A percentile compares a stretch with the other conserved stretches of the same genome.
Evolutionary conservation across 2,113 vertebrate species (phyloP).

Genomic region (Connochaetes taurinus): DNA sequence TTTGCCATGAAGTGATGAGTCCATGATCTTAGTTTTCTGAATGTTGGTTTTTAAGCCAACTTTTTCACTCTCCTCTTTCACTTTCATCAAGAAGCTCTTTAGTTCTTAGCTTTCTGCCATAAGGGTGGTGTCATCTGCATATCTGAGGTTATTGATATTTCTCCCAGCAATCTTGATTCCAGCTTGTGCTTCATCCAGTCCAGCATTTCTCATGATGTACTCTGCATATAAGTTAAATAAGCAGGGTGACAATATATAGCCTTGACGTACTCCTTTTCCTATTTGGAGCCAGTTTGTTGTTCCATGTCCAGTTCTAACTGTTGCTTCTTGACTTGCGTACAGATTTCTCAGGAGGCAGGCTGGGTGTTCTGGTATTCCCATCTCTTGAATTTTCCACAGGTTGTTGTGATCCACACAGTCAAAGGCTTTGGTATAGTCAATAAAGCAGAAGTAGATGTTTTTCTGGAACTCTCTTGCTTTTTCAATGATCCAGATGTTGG

Average conservation of each 20-base stretch:
- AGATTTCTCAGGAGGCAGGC: background rate
- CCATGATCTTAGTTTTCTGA: background rate
- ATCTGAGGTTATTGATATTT: background rate
- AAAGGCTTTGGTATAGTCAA: background rate
- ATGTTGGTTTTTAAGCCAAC: background rate
- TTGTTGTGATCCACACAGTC: background rate
- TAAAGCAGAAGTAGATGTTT: background rate
- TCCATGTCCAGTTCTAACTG: background rate
- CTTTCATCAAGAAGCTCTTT: background rate
- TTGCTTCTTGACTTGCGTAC: background rate
- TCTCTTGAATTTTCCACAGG: background rate
- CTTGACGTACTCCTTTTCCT: background rate
- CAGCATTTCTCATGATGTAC: background rate
- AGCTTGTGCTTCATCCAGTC: background rate
- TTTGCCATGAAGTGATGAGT: background rate
- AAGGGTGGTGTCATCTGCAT: background rate
- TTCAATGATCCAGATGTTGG: background rate
- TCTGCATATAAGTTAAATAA: background rate
- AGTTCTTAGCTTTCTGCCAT: background rate
- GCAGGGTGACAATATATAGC: background rate
- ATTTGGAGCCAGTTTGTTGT: background rate
- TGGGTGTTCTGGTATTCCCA: background rate
- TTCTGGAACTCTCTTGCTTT: background rate
- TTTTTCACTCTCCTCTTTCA: background rate
- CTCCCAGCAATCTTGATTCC: background rate